Percentiles rank a stretch among this genome's conserved stretches.
Evolutionary conservation across 1,140 invertebrate genomes (phyloP).

Genomic region (Cotesia vestalis): DNA sequence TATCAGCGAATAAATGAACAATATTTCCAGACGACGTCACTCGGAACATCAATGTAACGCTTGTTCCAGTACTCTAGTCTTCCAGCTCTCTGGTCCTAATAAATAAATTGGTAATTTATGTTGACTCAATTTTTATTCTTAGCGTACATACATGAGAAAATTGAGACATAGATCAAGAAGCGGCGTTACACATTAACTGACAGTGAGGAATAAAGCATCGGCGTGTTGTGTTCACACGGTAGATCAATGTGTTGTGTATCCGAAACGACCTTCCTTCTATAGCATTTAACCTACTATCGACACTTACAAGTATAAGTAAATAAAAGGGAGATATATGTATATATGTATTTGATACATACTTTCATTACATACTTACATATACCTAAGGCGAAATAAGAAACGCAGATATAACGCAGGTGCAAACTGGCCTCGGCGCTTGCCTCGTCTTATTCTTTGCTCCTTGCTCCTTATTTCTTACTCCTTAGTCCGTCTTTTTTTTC

Average conservation of each 20-base stretch:
- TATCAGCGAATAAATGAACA: no score
- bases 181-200: constrained; percentile 13
- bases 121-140: background rate
- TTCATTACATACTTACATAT: constrained; percentile 3
- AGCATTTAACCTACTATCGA: constrained; percentile 48
- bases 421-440: constrained; percentile 1
- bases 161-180: constrained; percentile 49
- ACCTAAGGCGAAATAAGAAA: constrained; percentile 10
- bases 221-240: constrained; percentile 12
- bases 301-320: constrained; percentile 10
- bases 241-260: constrained; percentile 1
- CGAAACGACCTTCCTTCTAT: constrained; percentile 43
- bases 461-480: background rate
- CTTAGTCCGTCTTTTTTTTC: background rate
- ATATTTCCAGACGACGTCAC: no score
- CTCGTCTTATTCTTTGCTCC: no score
- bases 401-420: constrained; percentile 33
- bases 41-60: no score
- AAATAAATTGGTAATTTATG: no score
- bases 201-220: constrained; percentile 34
- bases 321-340: background rate
- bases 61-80: no score
- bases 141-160: constrained; percentile 36
- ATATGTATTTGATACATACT: background rate
- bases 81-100: no score